Evolutionary conservation across 2,797 vertebrate genomes (phyloP), one percentile per base, ranked within the genome.

Genomic region (Betta splendens): DNA sequence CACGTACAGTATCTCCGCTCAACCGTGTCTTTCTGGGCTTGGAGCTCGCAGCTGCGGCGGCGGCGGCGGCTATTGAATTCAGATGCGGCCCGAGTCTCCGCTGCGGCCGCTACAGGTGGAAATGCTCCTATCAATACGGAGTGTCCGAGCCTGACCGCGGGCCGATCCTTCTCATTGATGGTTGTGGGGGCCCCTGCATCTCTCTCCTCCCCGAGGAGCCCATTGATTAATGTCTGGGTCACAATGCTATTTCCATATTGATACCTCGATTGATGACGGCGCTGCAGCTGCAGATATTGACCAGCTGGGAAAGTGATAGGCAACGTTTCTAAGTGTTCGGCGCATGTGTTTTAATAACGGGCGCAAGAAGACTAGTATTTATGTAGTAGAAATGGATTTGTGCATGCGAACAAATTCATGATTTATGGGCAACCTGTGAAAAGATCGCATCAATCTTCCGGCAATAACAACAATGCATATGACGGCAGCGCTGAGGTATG

Each of bases 211-310:
- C 83, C 20, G 68, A 86, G 87, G 86, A 79, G 72, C 63, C 64
- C 76, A 92, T 92, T 87, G 92, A 93, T 92, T 83, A 84, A 86
- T 87, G 89, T 89, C 86, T 88, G 87, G 88, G 90, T 90, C 89
- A 86, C 87, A 66, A 72, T 81, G 91, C 86, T 89, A 87, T 91
- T 92, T 92, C 87, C 85, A 88, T 92, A 92, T 92, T 88, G 91
- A 92, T 91, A 89, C 85, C 84, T 85, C 83, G 86, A 91, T 92
- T 91, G 91, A 92, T 92, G 90, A 90, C 81, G 69, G 80, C 73
- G 86, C 87, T 86, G 55, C 81, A 87, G 87, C 83, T 86, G 72
- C 85, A 77, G 77, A 17, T 89, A 91, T 93, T 86, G 92, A 92
- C 77, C 83, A 79, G 64, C 52, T 42, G 66, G 36, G 76, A 37